phyloP scores from a whole-genome alignment of 2,113 vertebrate species.

The Laterallus jamaicensis region DNA sequence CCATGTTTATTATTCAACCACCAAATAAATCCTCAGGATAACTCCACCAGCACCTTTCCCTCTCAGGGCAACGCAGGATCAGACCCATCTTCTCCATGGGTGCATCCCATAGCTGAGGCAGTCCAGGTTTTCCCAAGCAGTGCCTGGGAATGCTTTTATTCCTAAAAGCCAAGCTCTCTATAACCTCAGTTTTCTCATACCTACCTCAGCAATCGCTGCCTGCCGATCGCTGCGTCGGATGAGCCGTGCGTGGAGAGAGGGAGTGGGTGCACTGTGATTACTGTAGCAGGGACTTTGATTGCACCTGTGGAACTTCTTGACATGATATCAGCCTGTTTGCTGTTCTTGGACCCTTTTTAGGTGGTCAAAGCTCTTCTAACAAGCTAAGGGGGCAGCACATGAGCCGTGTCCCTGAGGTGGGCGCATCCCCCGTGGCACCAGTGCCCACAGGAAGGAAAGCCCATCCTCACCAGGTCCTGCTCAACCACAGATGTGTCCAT shows the following conservation, averaged over 20 bases:
- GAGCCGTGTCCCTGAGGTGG: not conserved
- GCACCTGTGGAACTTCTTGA: not conserved
- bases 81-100: not conserved
- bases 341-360: not conserved
- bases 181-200: not conserved
- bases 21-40: not conserved
- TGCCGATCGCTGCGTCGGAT: not conserved
- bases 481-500: not conserved
- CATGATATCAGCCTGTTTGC: not conserved
- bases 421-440: fast-evolving
- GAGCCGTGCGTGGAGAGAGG: not conserved
- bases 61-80: not conserved
- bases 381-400: not conserved
- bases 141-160: not conserved
- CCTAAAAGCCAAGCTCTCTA: not conserved
- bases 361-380: not conserved
- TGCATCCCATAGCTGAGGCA: not conserved
- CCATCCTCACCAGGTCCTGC: fast-evolving
- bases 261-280: not conserved
- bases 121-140: not conserved
- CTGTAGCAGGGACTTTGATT: not conserved
- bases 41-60: too few species aligned
- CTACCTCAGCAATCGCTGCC: not conserved
- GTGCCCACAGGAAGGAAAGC: not conserved
- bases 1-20: not conserved